A percentile compares a stretch with the other conserved stretches of the same genome.
Evolutionary conservation across 2,888 invertebrate species (phyloP).

Genomic region (Plemyria rubiginata): DNA sequence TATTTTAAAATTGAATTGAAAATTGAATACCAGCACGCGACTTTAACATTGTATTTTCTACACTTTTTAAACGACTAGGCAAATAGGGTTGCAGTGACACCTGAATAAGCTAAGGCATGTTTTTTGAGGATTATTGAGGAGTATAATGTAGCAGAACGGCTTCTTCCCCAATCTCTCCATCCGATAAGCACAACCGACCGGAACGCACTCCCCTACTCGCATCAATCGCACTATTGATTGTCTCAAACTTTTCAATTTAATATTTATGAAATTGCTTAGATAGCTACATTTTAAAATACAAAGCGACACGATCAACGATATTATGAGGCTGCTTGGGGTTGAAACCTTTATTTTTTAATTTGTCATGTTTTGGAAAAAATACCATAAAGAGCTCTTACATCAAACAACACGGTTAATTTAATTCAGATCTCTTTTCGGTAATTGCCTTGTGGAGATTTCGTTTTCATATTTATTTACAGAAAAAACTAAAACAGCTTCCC

Average conservation of each 20-base stretch:
- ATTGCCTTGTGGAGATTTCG: no score
- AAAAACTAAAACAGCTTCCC: no score
- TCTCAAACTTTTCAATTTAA: constrained; percentile 57
- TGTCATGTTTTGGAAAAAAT: no score
- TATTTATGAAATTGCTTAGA: constrained; percentile 8
- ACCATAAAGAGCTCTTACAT: no score
- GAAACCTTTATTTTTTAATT: no score
- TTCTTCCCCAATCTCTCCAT: constrained; percentile 73
- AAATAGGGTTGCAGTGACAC: background rate
- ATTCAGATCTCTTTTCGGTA: no score
- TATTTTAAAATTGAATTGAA: no score
- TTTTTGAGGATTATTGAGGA: constrained; percentile 64
- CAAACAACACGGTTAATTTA: no score
- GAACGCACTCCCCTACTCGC: constrained; percentile 72
- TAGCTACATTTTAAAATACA: constrained; percentile 44
- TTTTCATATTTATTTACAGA: no score
- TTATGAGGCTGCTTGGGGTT: no score
- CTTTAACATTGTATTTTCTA: constrained; percentile 3
- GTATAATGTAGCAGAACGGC: constrained; percentile 79
- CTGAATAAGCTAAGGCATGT: constrained; percentile 35
- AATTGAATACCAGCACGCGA: constrained; percentile 12
- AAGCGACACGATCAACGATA: constrained; percentile 1
- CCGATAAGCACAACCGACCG: constrained; percentile 79
- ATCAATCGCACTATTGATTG: constrained; percentile 78
- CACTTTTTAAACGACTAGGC: background rate